These are phyloP conservation scores for Nothoprocta perdicaria DNA, from an alignment of 2,113 vertebrate species.

Conservation along the genomic window DNA sequence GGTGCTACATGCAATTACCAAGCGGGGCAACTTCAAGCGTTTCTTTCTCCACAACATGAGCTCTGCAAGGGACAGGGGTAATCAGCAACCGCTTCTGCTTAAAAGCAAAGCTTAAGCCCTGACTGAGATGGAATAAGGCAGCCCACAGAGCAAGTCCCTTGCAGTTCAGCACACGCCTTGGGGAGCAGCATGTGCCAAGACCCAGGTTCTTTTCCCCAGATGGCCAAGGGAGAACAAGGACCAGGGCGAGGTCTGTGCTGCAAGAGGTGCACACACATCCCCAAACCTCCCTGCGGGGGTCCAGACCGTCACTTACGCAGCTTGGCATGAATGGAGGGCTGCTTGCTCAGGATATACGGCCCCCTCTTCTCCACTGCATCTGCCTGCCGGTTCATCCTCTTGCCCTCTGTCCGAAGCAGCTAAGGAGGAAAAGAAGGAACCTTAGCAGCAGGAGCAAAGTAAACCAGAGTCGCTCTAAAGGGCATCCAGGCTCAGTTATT, in stretches of 20 bases:
- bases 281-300: fast-evolving
- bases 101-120: background rate
- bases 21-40: background rate
- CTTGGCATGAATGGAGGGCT: conserved; percentile 87
- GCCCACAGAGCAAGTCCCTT: background rate
- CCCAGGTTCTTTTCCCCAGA: background rate
- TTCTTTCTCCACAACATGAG: no score
- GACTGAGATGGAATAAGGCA: background rate
- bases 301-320: conserved; percentile 83
- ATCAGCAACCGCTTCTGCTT: background rate
- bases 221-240: background rate
- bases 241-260: no score
- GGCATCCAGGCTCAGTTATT: background rate
- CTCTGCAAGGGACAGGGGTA: background rate
- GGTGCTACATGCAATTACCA: background rate
- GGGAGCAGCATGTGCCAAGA: background rate
- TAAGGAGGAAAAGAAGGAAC: background rate
- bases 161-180: no score
- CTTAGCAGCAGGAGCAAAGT: background rate
- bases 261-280: background rate
- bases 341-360: conserved; percentile 89
- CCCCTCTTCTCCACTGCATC: conserved; percentile 85
- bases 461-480: background rate
- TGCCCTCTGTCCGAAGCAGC: conserved; percentile 30
- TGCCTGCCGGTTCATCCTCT: background rate